These are phyloP conservation scores for Cygnus atratus DNA, from an alignment of 2,113 vertebrate species.

Conservation along the genomic window DNA sequence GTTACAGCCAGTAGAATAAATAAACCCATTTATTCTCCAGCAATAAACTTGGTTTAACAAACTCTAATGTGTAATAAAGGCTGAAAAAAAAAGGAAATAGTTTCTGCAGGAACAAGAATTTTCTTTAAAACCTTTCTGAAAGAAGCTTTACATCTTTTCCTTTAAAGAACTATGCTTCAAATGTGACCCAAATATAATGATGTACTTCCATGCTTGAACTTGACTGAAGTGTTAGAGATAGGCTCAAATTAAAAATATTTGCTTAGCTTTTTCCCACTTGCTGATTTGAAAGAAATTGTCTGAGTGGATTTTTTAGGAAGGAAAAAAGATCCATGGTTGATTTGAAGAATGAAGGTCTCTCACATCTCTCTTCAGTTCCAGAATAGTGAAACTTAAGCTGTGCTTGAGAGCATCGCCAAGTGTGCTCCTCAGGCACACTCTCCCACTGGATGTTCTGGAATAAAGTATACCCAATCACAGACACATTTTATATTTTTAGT, in stretches of 20 bases:
- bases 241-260: neutral
- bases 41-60: neutral
- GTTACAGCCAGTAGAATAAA: neutral
- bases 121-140: no score
- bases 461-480: neutral
- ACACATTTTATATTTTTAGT: neutral
- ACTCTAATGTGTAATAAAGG: neutral
- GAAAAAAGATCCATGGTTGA: neutral
- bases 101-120: no score
- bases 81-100: neutral
- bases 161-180: no score
- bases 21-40: neutral
- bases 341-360: neutral
- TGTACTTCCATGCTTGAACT: no score
- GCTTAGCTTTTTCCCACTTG: neutral
- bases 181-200: no score
- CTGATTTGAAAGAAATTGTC: neutral
- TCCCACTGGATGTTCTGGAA: neutral
- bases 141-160: no score
- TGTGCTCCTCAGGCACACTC: neutral
- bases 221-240: neutral
- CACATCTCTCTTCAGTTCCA: neutral
- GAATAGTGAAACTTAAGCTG: neutral
- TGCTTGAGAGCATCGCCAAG: neutral
- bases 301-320: neutral